Percentiles rank a stretch among this genome's conserved stretches.
Evolutionary conservation across 1,140 invertebrate species (phyloP).

Genomic region (Pseudomyrmex dendroicus): DNA sequence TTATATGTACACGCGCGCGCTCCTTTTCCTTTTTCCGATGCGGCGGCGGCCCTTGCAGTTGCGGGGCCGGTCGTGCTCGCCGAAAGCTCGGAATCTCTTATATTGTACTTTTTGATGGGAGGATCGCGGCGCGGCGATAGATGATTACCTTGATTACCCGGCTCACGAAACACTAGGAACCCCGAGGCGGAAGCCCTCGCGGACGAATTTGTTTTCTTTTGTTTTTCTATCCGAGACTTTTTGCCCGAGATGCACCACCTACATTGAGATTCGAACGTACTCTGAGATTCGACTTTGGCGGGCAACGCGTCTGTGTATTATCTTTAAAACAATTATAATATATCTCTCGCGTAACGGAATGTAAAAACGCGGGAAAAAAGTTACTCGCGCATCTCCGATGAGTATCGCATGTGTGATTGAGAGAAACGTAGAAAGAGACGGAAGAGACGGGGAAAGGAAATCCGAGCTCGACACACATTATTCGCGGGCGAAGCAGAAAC

Average conservation of each 20-base stretch:
- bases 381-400: neutral
- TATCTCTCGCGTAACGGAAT: neutral
- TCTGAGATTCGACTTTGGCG: neutral
- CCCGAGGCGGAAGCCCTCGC: neutral
- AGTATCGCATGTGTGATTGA: neutral
- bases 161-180: conserved; percentile 35
- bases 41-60: neutral
- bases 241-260: neutral
- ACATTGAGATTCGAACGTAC: conserved; percentile 1
- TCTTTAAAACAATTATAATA: neutral
- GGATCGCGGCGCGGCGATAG: conserved; percentile 9
- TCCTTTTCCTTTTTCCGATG: neutral
- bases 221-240: neutral
- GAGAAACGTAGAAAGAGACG: neutral
- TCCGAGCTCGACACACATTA: conserved; percentile 20
- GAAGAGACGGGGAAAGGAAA: neutral
- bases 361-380: neutral
- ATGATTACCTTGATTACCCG: conserved; percentile 35
- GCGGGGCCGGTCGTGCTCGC: conserved; percentile 14
- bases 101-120: conserved; percentile 28
- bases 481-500: neutral
- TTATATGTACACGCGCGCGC: neutral
- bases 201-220: too few species aligned
- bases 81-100: conserved; percentile 38
- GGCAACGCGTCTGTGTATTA: neutral